Conservation (phyloP, 2,797 vertebrate species). For the Peromyscus melanophrys region DNA sequence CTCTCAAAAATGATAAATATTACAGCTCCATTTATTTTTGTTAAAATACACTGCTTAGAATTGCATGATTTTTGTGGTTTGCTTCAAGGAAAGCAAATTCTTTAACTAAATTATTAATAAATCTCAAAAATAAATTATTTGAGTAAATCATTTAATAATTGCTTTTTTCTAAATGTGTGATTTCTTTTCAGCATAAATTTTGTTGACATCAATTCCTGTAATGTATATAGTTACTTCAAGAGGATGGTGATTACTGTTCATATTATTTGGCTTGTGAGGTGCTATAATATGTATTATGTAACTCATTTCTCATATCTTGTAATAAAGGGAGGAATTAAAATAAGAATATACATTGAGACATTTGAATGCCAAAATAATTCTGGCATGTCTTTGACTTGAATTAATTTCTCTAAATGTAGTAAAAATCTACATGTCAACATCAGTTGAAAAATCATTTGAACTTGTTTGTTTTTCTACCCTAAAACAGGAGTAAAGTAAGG, state of each 20-base stretch:
- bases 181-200: neutral
- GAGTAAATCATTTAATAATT: neutral
- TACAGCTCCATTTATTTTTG: neutral
- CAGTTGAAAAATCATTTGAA: conserved; percentile 16
- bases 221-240: neutral
- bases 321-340: conserved; percentile 39
- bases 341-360: neutral
- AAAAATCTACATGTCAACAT: conserved; percentile 10
- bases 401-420: neutral
- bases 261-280: conserved; percentile 35
- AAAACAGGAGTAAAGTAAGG: neutral
- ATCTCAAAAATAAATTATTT: neutral
- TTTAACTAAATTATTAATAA: neutral
- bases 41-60: neutral
- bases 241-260: neutral
- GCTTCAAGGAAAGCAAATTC: neutral
- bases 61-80: neutral
- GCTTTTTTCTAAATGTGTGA: neutral
- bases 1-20: neutral
- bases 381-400: conserved; percentile 2
- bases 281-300: neutral
- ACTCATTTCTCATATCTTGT: neutral
- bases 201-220: neutral
- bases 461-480: neutral
- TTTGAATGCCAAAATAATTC: conserved; percentile 38